Percentiles rank a stretch among this genome's conserved stretches.
Conservation (phyloP, 92 coral and sea anemone genomes). For the Phenganax marumi region DNA sequence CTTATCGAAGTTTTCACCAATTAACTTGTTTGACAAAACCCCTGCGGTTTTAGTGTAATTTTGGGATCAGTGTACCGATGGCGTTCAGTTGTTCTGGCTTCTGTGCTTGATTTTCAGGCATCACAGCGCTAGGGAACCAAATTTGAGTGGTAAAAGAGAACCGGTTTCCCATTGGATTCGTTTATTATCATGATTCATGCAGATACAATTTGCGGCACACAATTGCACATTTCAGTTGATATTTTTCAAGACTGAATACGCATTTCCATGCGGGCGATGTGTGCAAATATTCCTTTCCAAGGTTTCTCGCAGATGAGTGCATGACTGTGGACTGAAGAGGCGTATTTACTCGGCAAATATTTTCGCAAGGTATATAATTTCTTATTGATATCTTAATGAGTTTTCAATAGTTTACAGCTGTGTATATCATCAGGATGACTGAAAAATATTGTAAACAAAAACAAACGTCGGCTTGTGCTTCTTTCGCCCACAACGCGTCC, state of each 20-base stretch:
- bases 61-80: not conserved
- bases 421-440: slow-evolving; percentile 4
- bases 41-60: slow-evolving; percentile 8
- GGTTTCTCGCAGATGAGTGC: not conserved
- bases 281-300: not conserved
- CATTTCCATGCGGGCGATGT: too few relatives aligned
- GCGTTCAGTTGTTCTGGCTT: not conserved
- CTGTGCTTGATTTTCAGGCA: not conserved
- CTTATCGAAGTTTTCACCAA: slow-evolving; percentile 31
- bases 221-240: not conserved
- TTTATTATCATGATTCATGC: too few relatives aligned
- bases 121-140: slow-evolving; percentile 14
- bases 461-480: not conserved
- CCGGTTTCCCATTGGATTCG: too few relatives aligned
- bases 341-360: slow-evolving; percentile 16
- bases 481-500: not conserved
- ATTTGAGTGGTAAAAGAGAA: not conserved
- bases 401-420: slow-evolving; percentile 33
- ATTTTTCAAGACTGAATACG: not conserved
- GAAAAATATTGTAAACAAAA: not conserved
- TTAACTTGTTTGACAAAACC: slow-evolving; percentile 35
- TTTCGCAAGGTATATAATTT: not conserved
- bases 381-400: slow-evolving; percentile 17
- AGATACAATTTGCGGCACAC: not conserved
- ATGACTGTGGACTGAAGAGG: slow-evolving; percentile 6